These are phyloP conservation scores for Atrichornis clamosus DNA, from an alignment of 2,113 vertebrate genomes.

Conservation along the genomic window DNA sequence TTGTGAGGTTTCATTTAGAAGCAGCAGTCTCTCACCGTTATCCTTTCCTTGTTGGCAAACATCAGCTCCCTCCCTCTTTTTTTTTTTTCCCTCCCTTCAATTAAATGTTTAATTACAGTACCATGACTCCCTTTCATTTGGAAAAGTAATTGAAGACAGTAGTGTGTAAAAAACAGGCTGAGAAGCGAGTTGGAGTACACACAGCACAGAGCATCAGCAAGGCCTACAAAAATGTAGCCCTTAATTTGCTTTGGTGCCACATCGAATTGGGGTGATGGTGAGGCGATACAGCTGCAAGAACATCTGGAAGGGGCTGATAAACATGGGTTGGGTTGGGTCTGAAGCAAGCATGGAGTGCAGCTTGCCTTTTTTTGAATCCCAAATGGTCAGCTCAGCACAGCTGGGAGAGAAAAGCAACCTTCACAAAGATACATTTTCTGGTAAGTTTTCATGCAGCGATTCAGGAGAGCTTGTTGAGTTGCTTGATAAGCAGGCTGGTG, in stretches of 20 bases:
- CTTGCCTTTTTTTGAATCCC: neutral
- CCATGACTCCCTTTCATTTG: conserved; percentile 40
- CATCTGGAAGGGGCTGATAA: conserved; percentile 48
- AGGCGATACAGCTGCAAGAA: neutral
- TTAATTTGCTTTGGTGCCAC: conserved; percentile 10
- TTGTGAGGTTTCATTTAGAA: conserved; percentile 42
- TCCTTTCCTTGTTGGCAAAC: conserved; percentile 37
- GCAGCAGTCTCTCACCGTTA: conserved; percentile 22
- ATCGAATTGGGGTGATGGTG: neutral
- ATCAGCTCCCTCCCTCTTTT: neutral
- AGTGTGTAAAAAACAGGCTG: neutral
- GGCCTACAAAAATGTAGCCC: neutral
- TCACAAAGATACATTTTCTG: neutral
- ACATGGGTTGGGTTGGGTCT: neutral
- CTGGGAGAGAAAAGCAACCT: neutral
- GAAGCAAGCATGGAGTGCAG: neutral
- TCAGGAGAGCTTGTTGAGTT: neutral
- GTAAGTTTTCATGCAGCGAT: neutral
- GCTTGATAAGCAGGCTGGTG: neutral
- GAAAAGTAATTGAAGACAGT: conserved; percentile 45
- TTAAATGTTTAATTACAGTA: conserved; percentile 65
- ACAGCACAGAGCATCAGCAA: neutral
- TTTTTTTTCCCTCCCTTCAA: neutral
- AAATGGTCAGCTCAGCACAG: neutral
- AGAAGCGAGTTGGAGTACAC: neutral